Conservation (phyloP, 2,113 vertebrate genomes). For the Cygnus atratus region DNA sequence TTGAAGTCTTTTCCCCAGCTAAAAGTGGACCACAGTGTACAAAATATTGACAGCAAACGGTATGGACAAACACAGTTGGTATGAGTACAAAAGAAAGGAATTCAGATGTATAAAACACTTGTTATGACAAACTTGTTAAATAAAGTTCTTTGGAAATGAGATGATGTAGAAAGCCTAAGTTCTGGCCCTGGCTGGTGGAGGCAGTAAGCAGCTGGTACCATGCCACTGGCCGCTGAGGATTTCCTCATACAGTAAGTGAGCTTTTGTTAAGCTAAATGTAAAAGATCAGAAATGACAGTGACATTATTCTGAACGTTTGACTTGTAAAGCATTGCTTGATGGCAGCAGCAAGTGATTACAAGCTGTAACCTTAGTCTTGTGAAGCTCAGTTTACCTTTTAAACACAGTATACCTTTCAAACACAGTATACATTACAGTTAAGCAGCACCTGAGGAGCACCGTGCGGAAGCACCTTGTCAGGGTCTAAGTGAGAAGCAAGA, state of each 20-base stretch:
- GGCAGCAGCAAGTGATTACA: neutral
- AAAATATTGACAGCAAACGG: neutral
- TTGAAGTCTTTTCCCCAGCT: neutral
- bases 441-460: neutral
- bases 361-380: neutral
- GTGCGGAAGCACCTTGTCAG: neutral
- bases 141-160: neutral
- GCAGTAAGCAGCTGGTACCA: no score
- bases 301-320: neutral
- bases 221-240: neutral
- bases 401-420: neutral
- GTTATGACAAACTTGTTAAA: neutral
- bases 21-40: neutral
- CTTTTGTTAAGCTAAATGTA: neutral
- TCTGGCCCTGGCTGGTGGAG: neutral
- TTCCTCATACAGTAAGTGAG: fast-evolving
- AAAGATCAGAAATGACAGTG: neutral
- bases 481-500: neutral
- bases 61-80: neutral
- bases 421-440: neutral
- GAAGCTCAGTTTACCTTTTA: neutral
- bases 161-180: neutral
- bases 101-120: neutral
- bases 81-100: neutral
- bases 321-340: neutral